Percentiles rank a stretch among this genome's conserved stretches.
Evolutionary conservation across 2,888 invertebrate species (phyloP).

Genomic region (Emmelina monodactyla): DNA sequence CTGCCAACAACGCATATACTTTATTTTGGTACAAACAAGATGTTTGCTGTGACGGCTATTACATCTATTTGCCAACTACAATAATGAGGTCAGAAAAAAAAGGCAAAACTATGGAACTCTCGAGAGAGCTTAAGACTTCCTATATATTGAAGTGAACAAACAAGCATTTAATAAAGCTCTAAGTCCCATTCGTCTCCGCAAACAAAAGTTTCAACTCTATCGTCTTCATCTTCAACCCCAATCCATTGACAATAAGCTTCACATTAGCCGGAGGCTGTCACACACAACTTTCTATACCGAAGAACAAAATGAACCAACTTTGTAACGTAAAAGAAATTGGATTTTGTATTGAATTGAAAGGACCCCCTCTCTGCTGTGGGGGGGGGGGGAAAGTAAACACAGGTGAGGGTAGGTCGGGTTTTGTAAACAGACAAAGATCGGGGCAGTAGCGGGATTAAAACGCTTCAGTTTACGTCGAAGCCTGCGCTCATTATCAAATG

Average conservation of each 20-base stretch:
- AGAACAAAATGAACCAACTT: slow-evolving; percentile 45
- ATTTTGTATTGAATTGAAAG: slow-evolving; percentile 52
- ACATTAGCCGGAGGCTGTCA: not conserved
- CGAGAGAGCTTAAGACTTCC: too few relatives aligned
- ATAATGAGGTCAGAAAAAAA: not conserved
- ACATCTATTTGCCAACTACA: not conserved
- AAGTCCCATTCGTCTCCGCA: too few relatives aligned
- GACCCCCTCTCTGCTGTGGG: slow-evolving; percentile 14
- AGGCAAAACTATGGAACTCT: not conserved
- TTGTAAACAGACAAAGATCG: slow-evolving; percentile 5
- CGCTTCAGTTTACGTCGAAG: slow-evolving; percentile 3
- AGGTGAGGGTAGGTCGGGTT: slow-evolving; percentile 27
- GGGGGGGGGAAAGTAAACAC: slow-evolving; percentile 26
- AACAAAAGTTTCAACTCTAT: too few relatives aligned
- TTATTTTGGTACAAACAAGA: slow-evolving; percentile 22
- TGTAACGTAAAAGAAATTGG: slow-evolving; percentile 55
- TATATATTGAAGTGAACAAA: too few relatives aligned
- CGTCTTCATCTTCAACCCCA: not conserved
- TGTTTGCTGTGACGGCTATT: slow-evolving; percentile 21
- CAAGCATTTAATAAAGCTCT: too few relatives aligned
- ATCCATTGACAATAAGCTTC: slow-evolving; percentile 1
- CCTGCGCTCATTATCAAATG: slow-evolving; percentile 14
- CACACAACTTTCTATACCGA: slow-evolving; percentile 26
- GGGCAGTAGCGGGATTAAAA: slow-evolving; percentile 1
- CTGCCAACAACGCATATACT: slow-evolving; percentile 21